Percentiles rank a stretch among this genome's conserved stretches.
These are phyloP conservation scores for Alligator sinensis DNA, from an alignment of 2,113 vertebrate species.

Conservation along the genomic window DNA sequence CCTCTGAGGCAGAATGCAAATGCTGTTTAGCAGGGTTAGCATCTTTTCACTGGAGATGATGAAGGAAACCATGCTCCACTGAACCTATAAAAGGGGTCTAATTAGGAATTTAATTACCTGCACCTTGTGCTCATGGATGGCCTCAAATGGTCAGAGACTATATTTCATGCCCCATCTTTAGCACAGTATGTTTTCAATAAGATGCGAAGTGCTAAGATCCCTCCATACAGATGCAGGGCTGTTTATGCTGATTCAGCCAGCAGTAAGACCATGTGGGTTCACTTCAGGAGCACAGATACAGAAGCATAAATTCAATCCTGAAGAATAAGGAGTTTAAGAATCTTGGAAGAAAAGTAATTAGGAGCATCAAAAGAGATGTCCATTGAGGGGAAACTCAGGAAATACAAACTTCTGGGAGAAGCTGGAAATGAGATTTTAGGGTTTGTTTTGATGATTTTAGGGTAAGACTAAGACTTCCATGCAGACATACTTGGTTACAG, in stretches of 20 bases:
- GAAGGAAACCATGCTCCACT: background rate
- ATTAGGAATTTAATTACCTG: background rate
- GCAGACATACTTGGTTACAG: background rate
- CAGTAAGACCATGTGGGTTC: background rate
- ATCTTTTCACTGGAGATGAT: background rate
- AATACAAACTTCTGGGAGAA: background rate
- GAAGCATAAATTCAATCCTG: background rate
- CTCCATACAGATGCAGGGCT: background rate
- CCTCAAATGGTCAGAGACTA: background rate
- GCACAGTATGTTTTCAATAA: background rate
- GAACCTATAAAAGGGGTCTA: background rate
- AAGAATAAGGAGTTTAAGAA: background rate
- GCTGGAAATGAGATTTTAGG: background rate
- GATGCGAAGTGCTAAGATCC: background rate
- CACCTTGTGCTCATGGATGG: background rate
- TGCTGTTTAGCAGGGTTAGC: background rate
- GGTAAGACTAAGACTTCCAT: background rate
- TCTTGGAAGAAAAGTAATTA: background rate
- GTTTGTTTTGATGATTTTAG: background rate
- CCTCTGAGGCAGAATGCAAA: background rate
- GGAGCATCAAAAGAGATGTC: no score
- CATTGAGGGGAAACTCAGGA: background rate
- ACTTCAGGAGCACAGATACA: background rate
- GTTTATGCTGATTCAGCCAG: background rate
- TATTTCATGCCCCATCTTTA: background rate